Base-by-base conservation (phyloP, 1,140 invertebrate species). In the Heliothis subflexa region DNA sequence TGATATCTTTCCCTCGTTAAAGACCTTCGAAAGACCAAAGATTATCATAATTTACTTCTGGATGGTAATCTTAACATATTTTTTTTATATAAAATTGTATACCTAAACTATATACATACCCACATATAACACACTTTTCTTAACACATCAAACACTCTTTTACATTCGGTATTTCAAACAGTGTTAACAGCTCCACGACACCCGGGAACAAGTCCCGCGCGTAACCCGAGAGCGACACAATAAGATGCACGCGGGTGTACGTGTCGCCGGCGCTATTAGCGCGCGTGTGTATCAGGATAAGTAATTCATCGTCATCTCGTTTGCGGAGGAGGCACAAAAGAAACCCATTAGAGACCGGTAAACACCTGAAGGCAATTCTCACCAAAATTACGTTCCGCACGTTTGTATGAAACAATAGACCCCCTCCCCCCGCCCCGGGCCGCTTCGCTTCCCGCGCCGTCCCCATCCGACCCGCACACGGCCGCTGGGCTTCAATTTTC, bases 291-390 rank as follows among this genome's bases (percentile, higher is more conserved):
- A 57, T 72, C 70, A 47, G 57, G 59, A 45, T 72, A 72, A 72
- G 50, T 72, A 72, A 72, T 72, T 72, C 57, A 72, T 72, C 70
- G 33, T 33, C 54, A 66, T 66, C 47, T 16, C 62, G 40, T 21
- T 62, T 66, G 40, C 52, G 70, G n/a, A 52, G 70, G 52, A 18
- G 70, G 50, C 52, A 57, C 70, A 72, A 72, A 72, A 72, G 70
- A 72, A 72, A 57, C 70, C 70, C 70, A 72, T 72, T 72, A 72
- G 28, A 14, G 33, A 50, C 70, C 52, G 70, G 70, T 72, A 72
- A 72, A 55, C 70, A 72, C 54, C 70, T 72, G 70, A 70, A 70
- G 66, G 66, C 47, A 70, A 52, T 70, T 70, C 66, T 70, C 66
- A 70, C 47, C 52, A 54, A 57, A 72, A 72, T 72, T 72, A 72